Evolutionary conservation across 92 coral and sea anemone species (phyloP), one percentile per base, ranked within the genome.

Genomic region (Phenganax stokvisi): DNA sequence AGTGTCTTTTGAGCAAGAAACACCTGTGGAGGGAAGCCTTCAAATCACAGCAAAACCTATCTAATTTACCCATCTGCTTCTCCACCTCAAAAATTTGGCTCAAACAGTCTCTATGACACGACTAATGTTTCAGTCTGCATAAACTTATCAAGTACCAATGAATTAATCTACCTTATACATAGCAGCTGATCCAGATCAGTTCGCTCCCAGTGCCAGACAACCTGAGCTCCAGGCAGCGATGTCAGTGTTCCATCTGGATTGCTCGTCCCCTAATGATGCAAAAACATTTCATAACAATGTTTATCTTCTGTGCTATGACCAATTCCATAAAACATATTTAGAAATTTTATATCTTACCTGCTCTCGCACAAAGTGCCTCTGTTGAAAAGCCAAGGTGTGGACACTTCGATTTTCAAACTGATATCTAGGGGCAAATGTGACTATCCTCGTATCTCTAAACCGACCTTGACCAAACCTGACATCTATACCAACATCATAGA

Each of bases 401-500:
- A 87, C 90, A 16, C 97, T 94, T 85, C 86, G 92, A 87, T 94
- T 94, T 87, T 91, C 94, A 84, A 94, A 86, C 81, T 94, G 98
- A 84, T 94, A 94, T 12, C 97, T 92, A 51, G 97, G 90, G 11
- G 97, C 98, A 31, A 94, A 87, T 29, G 98, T 94, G 3, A 94
- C 97, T 69, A 94, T 91, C 82, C 94, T 85, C 27, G 98, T 94
- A 71, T 92, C 97, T 13, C 93, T 89, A 79, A 89, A 94, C 10
- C 93, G 91, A 70, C 97, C 98, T 58, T 89, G 90, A 13, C 98
- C 98, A 82, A 88, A 91, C 3, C 98, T 93, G 68, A 94, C 98
- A 59, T 94, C 98, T 6, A 94, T 94, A 82, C 98, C 98, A 63
- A 94, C 90, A 77, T 94, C 98, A 72, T 94, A 94, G 20, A 94